Evolutionary conservation across 1,140 invertebrate species (phyloP), one percentile per base, ranked within the genome.

Genomic region (Cydia amplana): DNA sequence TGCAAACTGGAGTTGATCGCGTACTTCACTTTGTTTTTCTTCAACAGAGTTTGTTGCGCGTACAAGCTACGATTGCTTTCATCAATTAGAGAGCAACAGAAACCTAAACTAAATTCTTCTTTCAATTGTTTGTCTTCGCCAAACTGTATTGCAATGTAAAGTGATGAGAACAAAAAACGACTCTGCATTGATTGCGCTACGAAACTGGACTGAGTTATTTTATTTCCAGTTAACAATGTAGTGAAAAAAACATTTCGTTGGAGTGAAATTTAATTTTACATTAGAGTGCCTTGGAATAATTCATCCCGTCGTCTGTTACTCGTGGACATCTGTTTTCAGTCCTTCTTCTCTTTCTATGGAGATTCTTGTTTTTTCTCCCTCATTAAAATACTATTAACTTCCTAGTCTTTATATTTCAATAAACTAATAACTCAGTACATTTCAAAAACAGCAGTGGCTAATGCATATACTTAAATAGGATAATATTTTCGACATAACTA

Each of bases 241-340:
- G 65, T 5, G 14, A 36, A 36, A 70, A 40, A 70, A 70, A 36
- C 32, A 70, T 70, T 70, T 18, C 36, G 28, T 43, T 70, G 5
- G 65, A 70, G 18, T 70, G 32, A 40, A 70, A 70, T 70, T 70
- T 70, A 70, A 70, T 70, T 70, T 70, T 70, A 14, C 25, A 70
- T 70, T 40, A 70, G 32, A 70, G 65, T 36, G 28, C 28, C 32
- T 70, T 70, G 65, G 65, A 70, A 70, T 10, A 40, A 40, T 43
- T 36, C n/a, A 9, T 70, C 5, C n/a, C 7, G 2, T 18, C 65
- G 32, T 28, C 16, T 70, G 32, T 18, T 70, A 36, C 36, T 40
- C 7, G 28, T 43, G 28, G 16, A n/a, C 64, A 32, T 32, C 63
- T 64, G 23, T 36, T 67, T 70, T 12, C n/a, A 70, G 36, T 70